Evolutionary conservation across 2,888 invertebrate genomes (phyloP).

Genomic region (Lasioglossum pauxillum): DNA sequence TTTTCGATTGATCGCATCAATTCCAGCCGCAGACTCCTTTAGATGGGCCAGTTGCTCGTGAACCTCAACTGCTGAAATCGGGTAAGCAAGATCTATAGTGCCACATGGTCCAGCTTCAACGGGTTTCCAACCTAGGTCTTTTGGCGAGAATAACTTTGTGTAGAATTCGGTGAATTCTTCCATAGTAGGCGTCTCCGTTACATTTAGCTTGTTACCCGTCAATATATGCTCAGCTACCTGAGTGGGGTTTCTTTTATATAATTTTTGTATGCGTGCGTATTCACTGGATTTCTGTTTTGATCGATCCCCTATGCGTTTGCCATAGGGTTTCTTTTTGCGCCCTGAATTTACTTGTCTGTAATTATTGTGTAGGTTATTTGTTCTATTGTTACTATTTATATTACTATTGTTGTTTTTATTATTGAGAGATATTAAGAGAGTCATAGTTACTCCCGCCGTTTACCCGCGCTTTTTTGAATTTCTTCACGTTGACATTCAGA

Average conservation of each 20-base stretch:
- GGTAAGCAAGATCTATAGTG: not conserved
- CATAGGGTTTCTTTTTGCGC: no score
- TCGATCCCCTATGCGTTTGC: not conserved
- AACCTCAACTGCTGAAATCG: not conserved
- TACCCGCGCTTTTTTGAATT: no score
- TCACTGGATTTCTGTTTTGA: not conserved
- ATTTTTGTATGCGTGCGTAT: not conserved
- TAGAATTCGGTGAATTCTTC: not conserved
- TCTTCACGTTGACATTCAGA: no score
- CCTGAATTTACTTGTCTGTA: not conserved
- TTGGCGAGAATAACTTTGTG: not conserved
- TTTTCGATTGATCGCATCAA: not conserved
- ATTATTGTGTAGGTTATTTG: not conserved
- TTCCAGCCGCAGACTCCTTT: constrained; percentile 1
- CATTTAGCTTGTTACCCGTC: not conserved
- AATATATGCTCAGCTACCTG: constrained; percentile 16
- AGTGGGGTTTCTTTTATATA: not conserved
- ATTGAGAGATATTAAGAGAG: no score
- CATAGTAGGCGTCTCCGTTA: not conserved
- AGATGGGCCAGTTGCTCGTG: not conserved
- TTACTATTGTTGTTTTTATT: not conserved
- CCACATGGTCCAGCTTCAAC: not conserved
- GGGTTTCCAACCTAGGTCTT: not conserved
- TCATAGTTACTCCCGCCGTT: no score
- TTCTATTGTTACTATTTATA: no score